A percentile compares a stretch with the other conserved stretches of the same genome.
Evolutionary conservation across 2,888 invertebrate genomes (phyloP).

Genomic region (Pecten maximus): DNA sequence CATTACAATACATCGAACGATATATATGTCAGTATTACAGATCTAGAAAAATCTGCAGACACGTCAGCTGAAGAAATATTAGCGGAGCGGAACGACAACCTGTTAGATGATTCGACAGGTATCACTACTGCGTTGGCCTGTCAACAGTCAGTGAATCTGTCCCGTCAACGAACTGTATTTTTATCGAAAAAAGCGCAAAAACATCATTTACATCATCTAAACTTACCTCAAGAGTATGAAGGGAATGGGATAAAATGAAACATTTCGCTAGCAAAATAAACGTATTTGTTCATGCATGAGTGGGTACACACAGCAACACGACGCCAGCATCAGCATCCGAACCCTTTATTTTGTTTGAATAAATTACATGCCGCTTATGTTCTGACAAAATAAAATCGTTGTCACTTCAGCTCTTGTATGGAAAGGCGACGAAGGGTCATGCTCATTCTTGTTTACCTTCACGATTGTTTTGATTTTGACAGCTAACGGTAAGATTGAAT

Average conservation of each 20-base stretch:
- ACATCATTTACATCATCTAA: too few species aligned
- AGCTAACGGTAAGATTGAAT: background rate
- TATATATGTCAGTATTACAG: too few species aligned
- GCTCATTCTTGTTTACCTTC: conserved; percentile 26
- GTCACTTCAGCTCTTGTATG: background rate
- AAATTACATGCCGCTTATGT: conserved; percentile 11
- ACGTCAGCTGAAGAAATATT: background rate
- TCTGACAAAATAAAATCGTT: background rate
- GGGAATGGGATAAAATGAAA: background rate
- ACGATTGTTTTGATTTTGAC: background rate
- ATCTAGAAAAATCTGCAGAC: background rate
- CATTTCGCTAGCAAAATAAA: background rate
- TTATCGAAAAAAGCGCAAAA: too few species aligned
- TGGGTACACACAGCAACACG: background rate
- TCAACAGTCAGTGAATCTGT: background rate
- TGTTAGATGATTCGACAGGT: background rate
- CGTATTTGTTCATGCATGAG: background rate
- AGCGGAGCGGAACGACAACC: background rate
- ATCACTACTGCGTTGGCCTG: too few species aligned
- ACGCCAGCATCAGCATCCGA: background rate
- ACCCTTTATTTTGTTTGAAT: background rate
- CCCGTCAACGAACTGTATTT: background rate
- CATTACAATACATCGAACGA: too few species aligned
- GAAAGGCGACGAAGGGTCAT: background rate
- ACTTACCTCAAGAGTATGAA: background rate